A percentile compares a stretch with the other conserved stretches of the same genome.
phyloP scores from a whole-genome alignment of 2,888 invertebrate genomes.

The Crossocerus cetratus region DNA sequence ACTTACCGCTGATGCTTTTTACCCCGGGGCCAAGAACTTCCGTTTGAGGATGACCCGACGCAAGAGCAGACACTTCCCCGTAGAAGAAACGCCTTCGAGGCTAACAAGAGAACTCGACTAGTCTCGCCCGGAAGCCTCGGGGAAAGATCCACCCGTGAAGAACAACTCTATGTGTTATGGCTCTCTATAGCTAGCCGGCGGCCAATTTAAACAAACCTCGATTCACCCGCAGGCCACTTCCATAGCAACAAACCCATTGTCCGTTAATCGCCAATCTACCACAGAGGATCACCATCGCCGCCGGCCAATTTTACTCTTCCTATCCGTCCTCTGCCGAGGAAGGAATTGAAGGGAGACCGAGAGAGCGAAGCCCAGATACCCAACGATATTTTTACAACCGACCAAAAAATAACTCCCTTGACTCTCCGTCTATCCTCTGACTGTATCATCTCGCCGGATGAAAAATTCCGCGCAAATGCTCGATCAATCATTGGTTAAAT shows the following conservation, averaged over 20 bases:
- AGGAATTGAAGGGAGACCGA: too few species aligned
- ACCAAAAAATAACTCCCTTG: too few species aligned
- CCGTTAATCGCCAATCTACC: constrained; percentile 44
- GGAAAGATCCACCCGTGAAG: constrained; percentile 12
- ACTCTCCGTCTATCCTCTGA: too few species aligned
- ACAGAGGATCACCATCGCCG: constrained; percentile 28
- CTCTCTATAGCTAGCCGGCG: constrained; percentile 22
- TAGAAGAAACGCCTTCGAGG: not conserved
- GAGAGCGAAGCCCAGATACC: too few species aligned
- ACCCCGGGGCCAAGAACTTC: not conserved
- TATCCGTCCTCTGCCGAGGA: too few species aligned
- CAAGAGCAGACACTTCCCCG: not conserved
- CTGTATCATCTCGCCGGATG: too few species aligned
- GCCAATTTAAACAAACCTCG: constrained; percentile 35
- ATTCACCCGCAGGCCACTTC: constrained; percentile 29
- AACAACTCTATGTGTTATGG: constrained; percentile 1
- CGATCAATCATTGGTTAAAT: too few species aligned
- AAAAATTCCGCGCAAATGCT: too few species aligned
- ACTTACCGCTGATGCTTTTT: constrained; percentile 29
- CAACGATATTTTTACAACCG: too few species aligned
- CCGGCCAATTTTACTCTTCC: not conserved
- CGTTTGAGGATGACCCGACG: not conserved
- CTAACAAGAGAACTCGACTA: not conserved
- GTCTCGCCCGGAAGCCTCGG: not conserved
- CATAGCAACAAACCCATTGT: constrained; percentile 56